Evolutionary conservation across 1,140 invertebrate genomes (phyloP), one percentile per base, ranked within the genome.

Genomic region (Aphelenchoides avenae): DNA sequence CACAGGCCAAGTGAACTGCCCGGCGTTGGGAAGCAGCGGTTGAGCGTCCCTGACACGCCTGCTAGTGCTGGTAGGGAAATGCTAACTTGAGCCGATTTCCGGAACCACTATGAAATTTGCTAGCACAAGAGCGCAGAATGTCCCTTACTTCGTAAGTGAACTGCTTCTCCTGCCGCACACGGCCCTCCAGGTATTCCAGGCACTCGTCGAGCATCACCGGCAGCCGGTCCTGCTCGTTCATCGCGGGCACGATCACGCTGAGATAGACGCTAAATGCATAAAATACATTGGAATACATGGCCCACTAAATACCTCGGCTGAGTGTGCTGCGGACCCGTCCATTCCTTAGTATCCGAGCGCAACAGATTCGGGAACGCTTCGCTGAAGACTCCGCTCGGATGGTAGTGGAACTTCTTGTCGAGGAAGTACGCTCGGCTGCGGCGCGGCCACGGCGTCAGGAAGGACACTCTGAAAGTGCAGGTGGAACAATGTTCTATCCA

Each of bases 211-310:
- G 49, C 74, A 76, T 75, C 3, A 33, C 31, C 24, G 65, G 71
- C 1, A 75, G 40, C 48, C 72, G 39, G 39, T 68, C 53, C 70
- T 71, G 22, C 49, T 75, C 72, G 52, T 75, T 75, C 71, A 75
- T 75, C 13, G 74, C 73, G 6, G 72, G 72, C 42, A 75, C 56
- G 39, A 75, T 43, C 6, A 75, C 65, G 11, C 64, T 58, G 3
- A 75, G 41, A 61, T 66, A 65, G 29, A 61, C 6, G n/a, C n/a
- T n/a, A n/a, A n/a, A n/a, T n/a, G n/a, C n/a, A n/a, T n/a, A n/a
- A n/a, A n/a, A n/a, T n/a, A n/a, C n/a, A n/a, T n/a, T n/a, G n/a
- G n/a, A n/a, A n/a, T n/a, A n/a, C n/a, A n/a, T n/a, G n/a, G n/a
- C n/a, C n/a, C n/a, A n/a, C n/a, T n/a, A n/a, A n/a, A n/a, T n/a